Evolutionary conservation across 1,140 invertebrate species (phyloP), one percentile per base, ranked within the genome.

Genomic region (Odontomachus brunneus): DNA sequence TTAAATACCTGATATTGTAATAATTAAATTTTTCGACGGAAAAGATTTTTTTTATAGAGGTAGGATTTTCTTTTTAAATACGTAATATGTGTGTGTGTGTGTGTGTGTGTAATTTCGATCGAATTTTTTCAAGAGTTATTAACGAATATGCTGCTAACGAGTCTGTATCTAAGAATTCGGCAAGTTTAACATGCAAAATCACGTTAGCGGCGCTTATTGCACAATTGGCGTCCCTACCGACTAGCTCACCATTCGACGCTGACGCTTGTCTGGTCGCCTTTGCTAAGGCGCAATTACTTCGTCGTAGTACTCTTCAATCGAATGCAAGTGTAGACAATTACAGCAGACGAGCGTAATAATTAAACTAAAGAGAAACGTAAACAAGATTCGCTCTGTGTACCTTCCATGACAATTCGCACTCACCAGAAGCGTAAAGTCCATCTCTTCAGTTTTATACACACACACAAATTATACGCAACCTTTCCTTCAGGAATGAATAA

Each of bases 201-300:
- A 38, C 17, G 11, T 26, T 51, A 66, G 38, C 26, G 17, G 7
- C 9, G 29, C 33, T 72, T 62, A 38, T 26, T 24, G 17, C 44
- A 14, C 48, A 53, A 82, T 73, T 29, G 33, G 3, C 53, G 19
- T 75, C 9, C 73, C 74, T 72, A 1, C 0, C 22, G 24, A 29
- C 2, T 11, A 9, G 14, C 53, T 49, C 24, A 24, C 22, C 48
- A 48, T 11, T 49, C 53, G 7, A 5, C 85, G 3, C 24, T 0
- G 3, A 14, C 7, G 84, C 59, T 19, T 17, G 26, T 1, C 44
- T 51, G 67, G 67, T 86, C 38, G 55, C n/a, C 48, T 19, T 17
- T 62, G 12, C 15, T 63, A 29, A 86, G 84, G 81, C 84, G 84
- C 24, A 15, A 9, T 38, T 55, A 14, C 2, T 59, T 69, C 9